Conservation (phyloP, 2,797 vertebrate species). For the Sorex maritimensis region DNA sequence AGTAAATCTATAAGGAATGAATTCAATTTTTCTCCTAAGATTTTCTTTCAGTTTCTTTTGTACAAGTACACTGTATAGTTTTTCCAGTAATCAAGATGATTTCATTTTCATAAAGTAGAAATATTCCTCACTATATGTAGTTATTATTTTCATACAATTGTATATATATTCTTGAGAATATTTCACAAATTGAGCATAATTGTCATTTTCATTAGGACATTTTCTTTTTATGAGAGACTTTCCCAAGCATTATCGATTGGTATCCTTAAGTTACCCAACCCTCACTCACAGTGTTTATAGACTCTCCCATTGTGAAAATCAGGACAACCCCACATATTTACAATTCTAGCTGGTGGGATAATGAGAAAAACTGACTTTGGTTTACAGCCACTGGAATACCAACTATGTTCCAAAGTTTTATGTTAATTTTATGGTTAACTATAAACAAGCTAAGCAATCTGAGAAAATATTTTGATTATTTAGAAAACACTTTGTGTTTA, state of each 20-base stretch:
- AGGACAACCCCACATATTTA: not conserved
- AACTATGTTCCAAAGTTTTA: not conserved
- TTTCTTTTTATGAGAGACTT: not conserved
- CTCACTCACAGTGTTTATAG: not conserved
- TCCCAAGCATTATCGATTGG: not conserved
- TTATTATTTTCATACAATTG: not conserved
- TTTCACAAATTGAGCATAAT: not conserved
- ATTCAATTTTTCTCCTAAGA: not conserved
- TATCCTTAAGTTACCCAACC: accelerated
- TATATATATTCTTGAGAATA: not conserved
- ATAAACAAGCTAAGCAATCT: slow-evolving; percentile 9
- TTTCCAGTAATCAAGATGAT: not conserved
- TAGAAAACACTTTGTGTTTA: not conserved
- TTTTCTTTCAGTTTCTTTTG: slow-evolving; percentile 6
- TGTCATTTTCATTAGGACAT: not conserved
- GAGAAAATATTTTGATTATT: not conserved
- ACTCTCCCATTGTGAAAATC: not conserved
- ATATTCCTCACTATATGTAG: not conserved
- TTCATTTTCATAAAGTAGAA: not conserved
- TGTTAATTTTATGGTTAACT: not conserved
- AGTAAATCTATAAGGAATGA: not conserved
- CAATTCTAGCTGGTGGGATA: not conserved
- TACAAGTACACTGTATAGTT: not conserved
- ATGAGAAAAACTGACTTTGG: not conserved
- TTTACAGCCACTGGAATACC: not conserved